Evolutionary conservation across 2,888 invertebrate genomes (phyloP).

Genomic region (Lasioglossum marginatum): DNA sequence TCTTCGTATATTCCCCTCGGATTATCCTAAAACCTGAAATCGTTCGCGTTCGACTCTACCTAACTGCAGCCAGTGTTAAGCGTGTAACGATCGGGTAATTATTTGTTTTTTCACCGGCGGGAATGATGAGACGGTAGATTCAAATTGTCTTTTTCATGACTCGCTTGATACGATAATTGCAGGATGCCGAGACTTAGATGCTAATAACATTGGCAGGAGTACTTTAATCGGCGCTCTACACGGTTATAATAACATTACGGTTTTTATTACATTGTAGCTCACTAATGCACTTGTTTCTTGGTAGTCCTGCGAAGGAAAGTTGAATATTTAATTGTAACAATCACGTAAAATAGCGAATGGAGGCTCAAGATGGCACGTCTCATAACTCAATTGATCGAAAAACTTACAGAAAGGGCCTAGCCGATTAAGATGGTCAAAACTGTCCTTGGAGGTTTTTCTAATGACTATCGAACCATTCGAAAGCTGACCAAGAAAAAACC

Average conservation of each 20-base stretch:
- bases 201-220: background rate
- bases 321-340: background rate
- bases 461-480: no score
- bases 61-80: background rate
- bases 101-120: background rate
- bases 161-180: background rate
- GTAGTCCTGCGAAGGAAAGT: background rate
- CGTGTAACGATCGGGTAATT: conserved; percentile 2
- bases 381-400: background rate
- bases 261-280: background rate
- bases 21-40: conserved; percentile 9
- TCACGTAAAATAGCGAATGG: no score
- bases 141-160: conserved; percentile 15
- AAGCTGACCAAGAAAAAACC: no score
- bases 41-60: background rate
- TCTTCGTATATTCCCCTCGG: background rate
- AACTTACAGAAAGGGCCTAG: background rate
- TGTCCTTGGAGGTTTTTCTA: no score
- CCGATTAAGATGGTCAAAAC: no score
- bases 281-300: background rate
- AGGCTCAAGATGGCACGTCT: no score
- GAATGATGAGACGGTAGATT: conserved; percentile 6
- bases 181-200: background rate
- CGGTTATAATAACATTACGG: background rate
- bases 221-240: background rate